Percentiles rank a stretch among this genome's conserved stretches.
Evolutionary conservation across 2,888 invertebrate species (phyloP).

Genomic region (Fragum whitleyi): DNA sequence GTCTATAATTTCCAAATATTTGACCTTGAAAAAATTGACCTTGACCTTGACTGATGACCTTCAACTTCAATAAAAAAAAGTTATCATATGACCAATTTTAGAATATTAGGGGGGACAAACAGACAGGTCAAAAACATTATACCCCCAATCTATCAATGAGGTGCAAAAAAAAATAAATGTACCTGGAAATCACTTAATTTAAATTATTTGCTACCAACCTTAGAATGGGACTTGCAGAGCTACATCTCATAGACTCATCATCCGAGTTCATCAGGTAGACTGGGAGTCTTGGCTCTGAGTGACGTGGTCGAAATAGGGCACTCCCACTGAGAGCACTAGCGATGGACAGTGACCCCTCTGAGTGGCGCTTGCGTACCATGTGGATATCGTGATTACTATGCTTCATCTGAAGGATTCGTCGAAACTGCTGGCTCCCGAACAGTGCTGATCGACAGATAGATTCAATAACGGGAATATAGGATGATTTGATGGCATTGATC

Average conservation of each 20-base stretch:
- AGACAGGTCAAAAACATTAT: background rate
- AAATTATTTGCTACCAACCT: constrained; percentile 39
- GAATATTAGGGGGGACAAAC: background rate
- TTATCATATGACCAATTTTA: too few species aligned
- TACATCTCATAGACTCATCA: constrained; percentile 49
- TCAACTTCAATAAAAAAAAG: too few species aligned
- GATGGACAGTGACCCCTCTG: constrained; percentile 59
- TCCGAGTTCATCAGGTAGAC: constrained; percentile 35
- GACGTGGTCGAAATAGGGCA: constrained; percentile 49
- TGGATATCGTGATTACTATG: constrained; percentile 53
- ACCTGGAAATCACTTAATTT: too few species aligned
- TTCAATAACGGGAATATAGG: constrained; percentile 79
- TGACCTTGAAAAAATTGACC: too few species aligned
- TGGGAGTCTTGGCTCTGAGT: constrained; percentile 53
- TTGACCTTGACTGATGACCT: too few species aligned
- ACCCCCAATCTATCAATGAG: background rate
- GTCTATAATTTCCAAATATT: too few species aligned
- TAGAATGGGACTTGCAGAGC: constrained; percentile 60
- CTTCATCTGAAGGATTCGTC: constrained; percentile 63
- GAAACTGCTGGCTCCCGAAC: constrained; percentile 61
- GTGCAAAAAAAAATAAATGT: background rate
- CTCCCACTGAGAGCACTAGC: constrained; percentile 50
- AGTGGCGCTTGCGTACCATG: constrained; percentile 54
- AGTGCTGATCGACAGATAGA: constrained; percentile 70
- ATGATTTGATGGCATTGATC: constrained; percentile 78